Percentiles rank a stretch among this genome's conserved stretches.
phyloP scores from a whole-genome alignment of 2,797 vertebrate species.

The Acanthopagrus latus region DNA sequence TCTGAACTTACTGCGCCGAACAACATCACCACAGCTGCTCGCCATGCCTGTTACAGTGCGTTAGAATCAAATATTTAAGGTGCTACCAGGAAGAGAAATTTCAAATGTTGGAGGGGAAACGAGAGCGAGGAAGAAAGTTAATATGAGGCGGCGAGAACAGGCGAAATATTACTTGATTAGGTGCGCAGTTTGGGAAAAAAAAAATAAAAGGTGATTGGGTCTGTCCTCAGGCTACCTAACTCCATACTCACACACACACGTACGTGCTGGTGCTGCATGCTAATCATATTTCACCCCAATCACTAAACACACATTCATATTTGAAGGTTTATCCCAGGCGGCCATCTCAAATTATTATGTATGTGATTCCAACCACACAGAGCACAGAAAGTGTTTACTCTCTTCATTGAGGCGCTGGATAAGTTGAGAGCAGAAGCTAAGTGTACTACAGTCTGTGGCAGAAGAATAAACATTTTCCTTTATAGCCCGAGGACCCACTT shows the following conservation, averaged over 20 bases:
- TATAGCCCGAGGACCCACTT: conserved; percentile 87
- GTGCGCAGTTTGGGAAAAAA: conserved; percentile 21
- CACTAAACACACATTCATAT: conserved; percentile 77
- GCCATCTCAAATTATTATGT: conserved; percentile 78
- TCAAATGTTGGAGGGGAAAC: conserved; percentile 10
- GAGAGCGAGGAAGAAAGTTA: conserved; percentile 26
- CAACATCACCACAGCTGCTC: conserved; percentile 32
- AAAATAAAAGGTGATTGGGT: conserved; percentile 49
- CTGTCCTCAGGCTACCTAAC: conserved; percentile 63
- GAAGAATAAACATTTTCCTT: conserved; percentile 90
- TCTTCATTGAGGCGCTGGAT: conserved; percentile 82
- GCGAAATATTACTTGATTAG: conserved; percentile 40
- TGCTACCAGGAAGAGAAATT: neutral
- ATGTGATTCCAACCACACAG: conserved; percentile 76
- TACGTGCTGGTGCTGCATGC: conserved; percentile 32
- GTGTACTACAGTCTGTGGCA: conserved; percentile 87
- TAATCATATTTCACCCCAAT: conserved; percentile 74
- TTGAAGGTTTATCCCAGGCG: conserved; percentile 80
- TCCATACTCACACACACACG: conserved; percentile 23
- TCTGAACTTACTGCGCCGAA: conserved; percentile 27
- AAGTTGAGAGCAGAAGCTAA: conserved; percentile 85
- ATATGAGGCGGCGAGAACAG: conserved; percentile 19
- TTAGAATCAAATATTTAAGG: conserved; percentile 40
- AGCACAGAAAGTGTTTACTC: conserved; percentile 80
- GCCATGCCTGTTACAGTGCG: neutral